Evolutionary conservation across 2,113 vertebrate genomes (phyloP), one percentile per base, ranked within the genome.

Genomic region (Papio anubis): DNA sequence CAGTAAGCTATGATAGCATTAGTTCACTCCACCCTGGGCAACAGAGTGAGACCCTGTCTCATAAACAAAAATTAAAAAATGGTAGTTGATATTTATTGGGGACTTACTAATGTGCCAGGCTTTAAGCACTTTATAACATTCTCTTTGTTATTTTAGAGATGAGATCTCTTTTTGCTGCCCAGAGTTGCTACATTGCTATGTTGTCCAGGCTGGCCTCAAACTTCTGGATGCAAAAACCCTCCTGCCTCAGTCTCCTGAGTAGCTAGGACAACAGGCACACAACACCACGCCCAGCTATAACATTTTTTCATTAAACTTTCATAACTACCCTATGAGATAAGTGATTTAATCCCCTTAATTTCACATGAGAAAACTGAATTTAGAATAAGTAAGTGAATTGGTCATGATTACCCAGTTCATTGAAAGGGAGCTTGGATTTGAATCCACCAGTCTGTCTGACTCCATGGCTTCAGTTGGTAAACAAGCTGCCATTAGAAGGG

Each of bases 311-410:
- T 57, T 93, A 91, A 59, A 81, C 17, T 70, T 20, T 88, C 75
- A 68, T 23, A 78, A 73, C 25, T 81, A 18, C 25, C 8, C 27
- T 50, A 2, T 59, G 38, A 82, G 21, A 20, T 90, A 68, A 91
- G 8, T 13, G 18, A 55, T 80, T 27, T 30, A 89, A 88, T 48
- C 9, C 3, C 18, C 52, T 30, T 45, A 76, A n/a, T 81, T 96
- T 96, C 76, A 93, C 48, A 57, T 23, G 64, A 93, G 45, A 32
- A 96, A 81, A 93, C 32, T 57, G 45, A 84, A 17, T 88, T 43
- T 91, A 93, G 89, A 88, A 81, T 88, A 90, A 93, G 43, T 83
- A 57, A 72, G 16, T 88, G 14, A 78, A 14, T 91, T 91, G 57
- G 70, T 68, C 59, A 79, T 21, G 48, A 90, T 90, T 57, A 70